Evolutionary conservation across 1,140 invertebrate genomes (phyloP), one percentile per base, ranked within the genome.

Genomic region (Macrotrachela quadricornifera): DNA sequence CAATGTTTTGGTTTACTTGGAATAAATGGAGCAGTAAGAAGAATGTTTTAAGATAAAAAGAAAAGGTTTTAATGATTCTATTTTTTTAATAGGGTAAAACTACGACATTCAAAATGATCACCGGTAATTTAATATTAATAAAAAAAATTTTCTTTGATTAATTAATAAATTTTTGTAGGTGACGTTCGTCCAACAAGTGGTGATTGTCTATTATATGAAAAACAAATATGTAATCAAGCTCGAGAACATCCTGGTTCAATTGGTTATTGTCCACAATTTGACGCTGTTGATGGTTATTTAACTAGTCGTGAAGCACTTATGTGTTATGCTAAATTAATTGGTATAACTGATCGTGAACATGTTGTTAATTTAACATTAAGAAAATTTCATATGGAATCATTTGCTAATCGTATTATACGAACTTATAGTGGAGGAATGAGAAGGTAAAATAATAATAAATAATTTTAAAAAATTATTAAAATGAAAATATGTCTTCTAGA

Each of bases 241-340:
- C 21, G 21, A 4, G 21, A 30, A 30, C 8, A 30, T 30, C 21
- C 21, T 4, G 21, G 21, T 30, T 30, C 21, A 30, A 60, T 76
- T 49, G 75, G 76, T 2, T 85, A 85, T 64, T 86, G 83, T 68
- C 81, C 83, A 8, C 83, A 86, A 69, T 79, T 76, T 57, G 81
- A 85, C 69, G 80, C 82, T 0, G 63, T 87, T 37, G 80, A 85
- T 63, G 72, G 75, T 1, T 73, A 80, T 46, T 66, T 86, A 8
- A 83, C 78, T 1, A 74, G 69, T 11, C 38, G 54, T 41, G 63
- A 66, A 51, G 50, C 60, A 11, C 55, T 69, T 10, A 52, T 56
- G 41, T 63, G 61, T 50, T 60, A 67, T 57, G 62, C 62, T 44
- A 60, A 57, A 53, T 56, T 69, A n/a, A 62, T 61, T 44, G 65